Conservation (phyloP, 2,113 vertebrate genomes). For the Syngnathus scovelli region DNA sequence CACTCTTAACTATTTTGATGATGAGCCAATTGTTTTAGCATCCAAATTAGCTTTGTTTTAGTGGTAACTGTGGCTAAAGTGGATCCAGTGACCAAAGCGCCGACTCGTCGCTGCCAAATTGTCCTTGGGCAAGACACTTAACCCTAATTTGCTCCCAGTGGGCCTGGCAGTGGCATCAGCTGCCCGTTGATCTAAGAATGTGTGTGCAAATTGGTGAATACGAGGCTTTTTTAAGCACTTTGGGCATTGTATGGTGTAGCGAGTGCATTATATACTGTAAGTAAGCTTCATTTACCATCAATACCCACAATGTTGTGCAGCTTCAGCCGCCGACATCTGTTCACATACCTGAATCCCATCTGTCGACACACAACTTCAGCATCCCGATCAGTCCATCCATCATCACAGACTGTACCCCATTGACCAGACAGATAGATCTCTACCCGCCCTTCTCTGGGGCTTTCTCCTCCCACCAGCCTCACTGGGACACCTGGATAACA, state of each 20-base stretch:
- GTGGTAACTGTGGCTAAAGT: no score
- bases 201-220: no score
- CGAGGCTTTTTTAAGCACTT: no score
- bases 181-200: no score
- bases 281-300: background rate
- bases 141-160: no score
- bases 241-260: no score
- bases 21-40: background rate
- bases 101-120: no score
- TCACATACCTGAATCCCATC: conserved; percentile 84
- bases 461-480: conserved; percentile 90
- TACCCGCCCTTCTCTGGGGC: conserved; percentile 88
- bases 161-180: no score
- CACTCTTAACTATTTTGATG: background rate
- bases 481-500: conserved; percentile 77
- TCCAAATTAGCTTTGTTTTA: background rate
- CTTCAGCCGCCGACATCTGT: background rate
- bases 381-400: conserved; percentile 91
- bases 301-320: background rate
- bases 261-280: background rate
- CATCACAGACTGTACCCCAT: conserved; percentile 96
- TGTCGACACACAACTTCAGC: conserved; percentile 91
- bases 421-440: conserved; percentile 86
- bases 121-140: no score
- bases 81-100: no score